Percentiles rank a stretch among this genome's conserved stretches.
phyloP scores from a whole-genome alignment of 2,797 vertebrate genomes.

The Dryobates pubescens region DNA sequence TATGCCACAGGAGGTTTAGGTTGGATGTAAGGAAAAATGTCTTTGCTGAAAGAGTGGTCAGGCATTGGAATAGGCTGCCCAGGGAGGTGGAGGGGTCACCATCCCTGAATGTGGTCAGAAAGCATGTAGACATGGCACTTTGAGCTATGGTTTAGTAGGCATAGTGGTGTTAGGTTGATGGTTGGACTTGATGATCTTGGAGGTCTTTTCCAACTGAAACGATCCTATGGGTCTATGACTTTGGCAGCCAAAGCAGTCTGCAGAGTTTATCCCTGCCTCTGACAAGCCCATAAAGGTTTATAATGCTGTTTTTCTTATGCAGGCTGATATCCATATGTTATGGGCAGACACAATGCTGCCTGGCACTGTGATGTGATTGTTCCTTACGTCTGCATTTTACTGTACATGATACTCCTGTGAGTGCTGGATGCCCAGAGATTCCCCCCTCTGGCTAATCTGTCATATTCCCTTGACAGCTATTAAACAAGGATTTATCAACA shows the following conservation, averaged over 20 bases:
- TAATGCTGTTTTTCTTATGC: background rate
- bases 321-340: background rate
- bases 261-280: background rate
- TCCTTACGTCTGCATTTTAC: constrained; percentile 42
- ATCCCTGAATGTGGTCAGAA: too few relatives aligned
- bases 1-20: too few relatives aligned
- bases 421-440: constrained; percentile 15
- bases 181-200: too few relatives aligned
- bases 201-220: too few relatives aligned
- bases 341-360: background rate
- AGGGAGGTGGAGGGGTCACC: too few relatives aligned
- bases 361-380: background rate
- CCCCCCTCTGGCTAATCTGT: constrained; percentile 51
- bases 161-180: too few relatives aligned
- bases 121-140: too few relatives aligned
- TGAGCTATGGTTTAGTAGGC: too few relatives aligned
- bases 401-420: background rate
- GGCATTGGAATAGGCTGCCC: too few relatives aligned
- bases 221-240: background rate
- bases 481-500: constrained; percentile 63
- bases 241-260: background rate
- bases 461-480: constrained; percentile 40
- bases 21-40: too few relatives aligned
- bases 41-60: too few relatives aligned
- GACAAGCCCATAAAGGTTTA: background rate